These are phyloP conservation scores for Dermatemys mawii DNA, from an alignment of 2,113 vertebrate genomes.

Conservation along the genomic window DNA sequence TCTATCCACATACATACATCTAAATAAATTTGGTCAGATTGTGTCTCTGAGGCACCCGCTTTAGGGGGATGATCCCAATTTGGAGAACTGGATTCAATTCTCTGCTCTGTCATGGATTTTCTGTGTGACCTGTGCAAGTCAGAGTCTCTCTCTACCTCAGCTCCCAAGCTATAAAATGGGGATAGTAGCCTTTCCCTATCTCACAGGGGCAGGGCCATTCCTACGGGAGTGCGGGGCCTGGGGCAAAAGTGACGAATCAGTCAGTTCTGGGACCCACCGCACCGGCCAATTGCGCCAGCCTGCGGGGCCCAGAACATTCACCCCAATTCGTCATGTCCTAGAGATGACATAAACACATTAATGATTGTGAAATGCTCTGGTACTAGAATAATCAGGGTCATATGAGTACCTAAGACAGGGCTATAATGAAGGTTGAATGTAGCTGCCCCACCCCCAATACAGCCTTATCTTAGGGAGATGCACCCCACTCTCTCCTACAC, in stretches of 20 bases:
- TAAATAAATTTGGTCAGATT: neutral
- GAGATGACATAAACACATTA: neutral
- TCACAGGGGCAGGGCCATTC: no score
- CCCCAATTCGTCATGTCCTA: no score
- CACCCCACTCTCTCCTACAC: neutral
- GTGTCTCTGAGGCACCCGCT: neutral
- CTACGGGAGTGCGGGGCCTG: no score
- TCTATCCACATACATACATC: neutral
- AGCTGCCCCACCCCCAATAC: no score
- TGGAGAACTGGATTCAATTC: no score
- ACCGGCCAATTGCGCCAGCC: no score
- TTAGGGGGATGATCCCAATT: neutral
- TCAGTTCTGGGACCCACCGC: no score
- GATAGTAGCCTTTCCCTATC: neutral
- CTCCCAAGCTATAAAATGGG: neutral
- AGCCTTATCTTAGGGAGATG: neutral
- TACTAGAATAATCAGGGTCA: no score
- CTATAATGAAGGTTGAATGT: neutral
- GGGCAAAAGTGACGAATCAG: no score
- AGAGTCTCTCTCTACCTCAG: neutral
- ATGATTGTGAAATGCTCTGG: neutral
- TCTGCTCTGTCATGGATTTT: no score
- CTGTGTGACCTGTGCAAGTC: no score
- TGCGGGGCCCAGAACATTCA: no score
- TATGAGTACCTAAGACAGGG: neutral